These are phyloP conservation scores for Zosterops hypoxanthus DNA, from an alignment of 2,113 vertebrate species.

Conservation along the genomic window DNA sequence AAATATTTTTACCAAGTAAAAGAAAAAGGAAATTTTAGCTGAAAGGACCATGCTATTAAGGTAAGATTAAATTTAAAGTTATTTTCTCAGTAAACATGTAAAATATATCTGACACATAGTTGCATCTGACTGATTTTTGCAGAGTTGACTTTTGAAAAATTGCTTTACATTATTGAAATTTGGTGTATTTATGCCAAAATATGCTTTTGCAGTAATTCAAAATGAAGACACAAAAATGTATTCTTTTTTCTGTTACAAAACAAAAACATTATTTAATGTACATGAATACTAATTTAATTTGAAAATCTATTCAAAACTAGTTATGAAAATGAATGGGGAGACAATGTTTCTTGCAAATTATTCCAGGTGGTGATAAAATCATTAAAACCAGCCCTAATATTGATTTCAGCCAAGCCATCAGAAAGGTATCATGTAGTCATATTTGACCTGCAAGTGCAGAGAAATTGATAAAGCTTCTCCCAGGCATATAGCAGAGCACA, in stretches of 20 bases:
- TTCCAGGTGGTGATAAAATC: background rate
- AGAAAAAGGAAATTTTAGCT: background rate
- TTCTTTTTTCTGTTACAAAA: background rate
- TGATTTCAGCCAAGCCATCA: background rate
- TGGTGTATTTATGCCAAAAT: background rate
- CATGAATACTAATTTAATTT: background rate
- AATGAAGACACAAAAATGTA: background rate
- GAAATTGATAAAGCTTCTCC: background rate
- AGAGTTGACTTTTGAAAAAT: background rate
- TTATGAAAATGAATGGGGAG: background rate
- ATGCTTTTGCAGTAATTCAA: background rate
- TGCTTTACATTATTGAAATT: background rate
- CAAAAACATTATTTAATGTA: background rate
- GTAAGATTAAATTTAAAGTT: background rate
- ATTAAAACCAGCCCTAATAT: background rate
- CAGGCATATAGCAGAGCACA: background rate
- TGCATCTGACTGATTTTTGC: background rate
- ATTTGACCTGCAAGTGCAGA: background rate
- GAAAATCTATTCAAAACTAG: background rate
- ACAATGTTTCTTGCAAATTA: background rate
- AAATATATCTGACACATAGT: background rate
- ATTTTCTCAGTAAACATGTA: background rate
- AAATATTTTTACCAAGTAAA: background rate
- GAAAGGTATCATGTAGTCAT: background rate
- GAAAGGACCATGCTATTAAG: background rate